phyloP scores from a whole-genome alignment of 2,113 vertebrate genomes.

The Hystrix brachyura region DNA sequence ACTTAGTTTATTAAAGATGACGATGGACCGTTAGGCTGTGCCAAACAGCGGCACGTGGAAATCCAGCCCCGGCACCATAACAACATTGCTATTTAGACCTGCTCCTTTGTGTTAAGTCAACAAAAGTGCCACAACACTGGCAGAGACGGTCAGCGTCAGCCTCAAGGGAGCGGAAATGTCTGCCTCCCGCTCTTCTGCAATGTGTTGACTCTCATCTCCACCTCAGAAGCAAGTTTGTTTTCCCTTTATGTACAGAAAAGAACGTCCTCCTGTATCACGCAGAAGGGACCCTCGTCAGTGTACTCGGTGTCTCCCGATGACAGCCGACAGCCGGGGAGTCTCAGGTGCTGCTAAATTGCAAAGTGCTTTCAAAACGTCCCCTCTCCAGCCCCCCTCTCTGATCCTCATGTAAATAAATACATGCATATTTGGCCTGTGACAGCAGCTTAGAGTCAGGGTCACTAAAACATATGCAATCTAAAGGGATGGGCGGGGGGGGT shows the following conservation, averaged over 20 bases:
- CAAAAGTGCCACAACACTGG: not conserved
- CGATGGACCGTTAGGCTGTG: conserved; percentile 59
- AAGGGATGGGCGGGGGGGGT: not conserved
- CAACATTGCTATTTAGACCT: conserved; percentile 22
- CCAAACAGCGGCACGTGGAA: not conserved
- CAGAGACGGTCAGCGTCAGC: conserved; percentile 64
- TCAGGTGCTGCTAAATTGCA: conserved; percentile 48
- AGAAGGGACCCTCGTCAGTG: conserved; percentile 71
- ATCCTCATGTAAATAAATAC: conserved; percentile 64
- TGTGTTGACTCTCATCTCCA: conserved; percentile 60
- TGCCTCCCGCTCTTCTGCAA: conserved; percentile 53
- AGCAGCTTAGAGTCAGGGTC: not conserved
- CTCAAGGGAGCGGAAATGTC: conserved; percentile 64
- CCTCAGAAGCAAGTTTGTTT: conserved; percentile 26
- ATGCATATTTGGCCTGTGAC: not conserved
- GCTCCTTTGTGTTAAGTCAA: conserved; percentile 37
- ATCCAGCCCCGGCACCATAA: conserved; percentile 7
- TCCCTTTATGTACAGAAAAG: conserved; percentile 61
- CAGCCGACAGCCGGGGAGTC: not conserved
- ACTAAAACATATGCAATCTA: not conserved
- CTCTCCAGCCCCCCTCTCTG: not conserved
- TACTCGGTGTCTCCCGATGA: not conserved
- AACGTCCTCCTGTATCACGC: not conserved
- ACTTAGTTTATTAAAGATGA: conserved; percentile 87
- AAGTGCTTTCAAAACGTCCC: conserved; percentile 77